Percentiles rank a stretch among this genome's conserved stretches.
phyloP scores from a whole-genome alignment of 1,140 invertebrate genomes.

The Pissodes strobi region DNA sequence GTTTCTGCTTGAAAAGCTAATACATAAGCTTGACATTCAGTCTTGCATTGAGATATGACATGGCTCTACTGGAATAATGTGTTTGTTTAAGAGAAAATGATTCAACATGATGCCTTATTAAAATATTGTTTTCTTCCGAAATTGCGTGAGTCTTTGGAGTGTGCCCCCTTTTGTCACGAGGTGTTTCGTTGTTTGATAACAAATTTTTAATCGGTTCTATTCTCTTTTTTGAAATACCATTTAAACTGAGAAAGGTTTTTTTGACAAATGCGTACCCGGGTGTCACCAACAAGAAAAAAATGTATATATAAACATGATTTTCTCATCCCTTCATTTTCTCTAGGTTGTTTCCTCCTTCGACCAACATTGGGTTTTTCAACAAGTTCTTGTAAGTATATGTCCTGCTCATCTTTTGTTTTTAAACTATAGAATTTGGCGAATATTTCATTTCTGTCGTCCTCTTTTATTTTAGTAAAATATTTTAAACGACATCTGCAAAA shows the following conservation, averaged over 20 bases:
- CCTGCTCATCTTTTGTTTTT: background rate
- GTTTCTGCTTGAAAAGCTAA: slow-evolving; percentile 18
- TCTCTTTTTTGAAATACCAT: background rate
- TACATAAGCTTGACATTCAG: slow-evolving; percentile 22
- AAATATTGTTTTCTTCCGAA: background rate
- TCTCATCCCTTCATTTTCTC: too few species aligned
- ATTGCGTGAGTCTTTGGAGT: background rate
- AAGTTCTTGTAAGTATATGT: background rate
- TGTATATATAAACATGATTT: background rate
- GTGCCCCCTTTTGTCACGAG: background rate
- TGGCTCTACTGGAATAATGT: background rate
- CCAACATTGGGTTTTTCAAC: too few species aligned
- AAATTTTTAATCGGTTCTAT: background rate
- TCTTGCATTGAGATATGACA: slow-evolving; percentile 21
- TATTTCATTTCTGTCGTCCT: too few species aligned
- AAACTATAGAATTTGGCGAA: background rate
- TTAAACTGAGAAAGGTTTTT: slow-evolving; percentile 3
- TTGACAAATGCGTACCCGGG: background rate
- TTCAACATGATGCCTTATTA: background rate
- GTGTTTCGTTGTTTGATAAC: background rate
- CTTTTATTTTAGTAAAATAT: too few species aligned
- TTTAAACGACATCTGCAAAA: too few species aligned
- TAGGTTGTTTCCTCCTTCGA: too few species aligned
- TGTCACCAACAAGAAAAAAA: background rate
- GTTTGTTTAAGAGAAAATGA: background rate